Evolutionary conservation across 2,797 vertebrate genomes (phyloP).

Genomic region (Taeniopygia guttata): DNA sequence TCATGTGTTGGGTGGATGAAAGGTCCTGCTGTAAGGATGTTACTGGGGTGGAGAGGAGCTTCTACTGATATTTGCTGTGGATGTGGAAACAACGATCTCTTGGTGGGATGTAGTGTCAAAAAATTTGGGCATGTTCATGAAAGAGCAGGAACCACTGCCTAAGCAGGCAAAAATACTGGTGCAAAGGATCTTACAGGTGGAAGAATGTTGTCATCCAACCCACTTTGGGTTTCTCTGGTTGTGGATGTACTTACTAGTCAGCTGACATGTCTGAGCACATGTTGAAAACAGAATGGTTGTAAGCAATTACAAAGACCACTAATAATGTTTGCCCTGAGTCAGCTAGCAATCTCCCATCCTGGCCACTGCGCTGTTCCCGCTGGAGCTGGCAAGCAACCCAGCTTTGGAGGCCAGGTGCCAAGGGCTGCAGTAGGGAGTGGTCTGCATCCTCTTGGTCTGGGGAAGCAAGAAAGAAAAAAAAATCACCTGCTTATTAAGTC

Average conservation of each 20-base stretch:
- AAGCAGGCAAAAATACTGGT: background rate
- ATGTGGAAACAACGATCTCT: background rate
- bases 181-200: background rate
- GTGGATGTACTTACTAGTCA: background rate
- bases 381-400: background rate
- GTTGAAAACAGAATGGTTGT: background rate
- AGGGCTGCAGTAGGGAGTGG: background rate
- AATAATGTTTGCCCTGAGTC: background rate
- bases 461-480: background rate
- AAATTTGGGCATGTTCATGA: background rate
- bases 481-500: background rate
- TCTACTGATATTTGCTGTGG: background rate
- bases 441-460: background rate
- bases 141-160: background rate
- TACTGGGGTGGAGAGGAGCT: background rate
- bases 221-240: background rate
- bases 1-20: background rate
- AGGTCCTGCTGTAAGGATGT: background rate
- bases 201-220: background rate
- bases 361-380: background rate
- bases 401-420: background rate
- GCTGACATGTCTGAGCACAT: background rate
- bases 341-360: background rate
- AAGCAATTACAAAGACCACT: background rate
- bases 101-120: background rate